Evolutionary conservation across 2,888 invertebrate species (phyloP), one percentile per base, ranked within the genome.

Genomic region (Philhelius pedissequus): DNA sequence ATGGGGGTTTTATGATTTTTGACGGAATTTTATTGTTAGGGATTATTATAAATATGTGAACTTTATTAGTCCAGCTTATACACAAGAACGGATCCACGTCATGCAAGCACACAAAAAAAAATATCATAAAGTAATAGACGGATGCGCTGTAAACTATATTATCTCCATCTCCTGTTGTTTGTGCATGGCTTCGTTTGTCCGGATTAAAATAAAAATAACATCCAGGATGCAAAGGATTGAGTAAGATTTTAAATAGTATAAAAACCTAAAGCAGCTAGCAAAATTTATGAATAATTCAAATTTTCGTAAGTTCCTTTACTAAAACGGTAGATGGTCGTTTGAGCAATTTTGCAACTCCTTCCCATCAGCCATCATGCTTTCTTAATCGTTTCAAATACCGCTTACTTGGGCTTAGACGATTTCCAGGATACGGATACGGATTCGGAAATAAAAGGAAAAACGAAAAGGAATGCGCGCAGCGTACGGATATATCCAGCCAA

Each of bases 251-350:
- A 22, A n/a, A 22, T 22, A 22, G 48, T 22, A n/a, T n/a, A 6
- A 48, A 22, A 48, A 22, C 22, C 20, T 13, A 48, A 2, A 22
- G 11, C 45, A 20, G 20, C 22, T 0, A 15, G 27, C 9, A 74
- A 70, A 69, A 78, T 83, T 83, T 83, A 83, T 83, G 83, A 83
- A 83, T 83, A 50, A 83, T 83, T 78, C 78, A 83, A 68, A 62
- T 78, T 74, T 77, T 38, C 50, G 43, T 48, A n/a, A 38, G 52
- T 79, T 35, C 22, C 3, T 56, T 7, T 15, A 40, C 40, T 40
- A 8, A 15, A 11, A 11, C 2, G 18, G 11, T n/a, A 22, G 18
- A 8, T 58, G 35, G 35, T 38, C 22, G 56, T 35, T 38, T 11
- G 35, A 22, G 56, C 13, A 58, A 58, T 58, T 38, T 38, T 38